phyloP scores from a whole-genome alignment of 2,888 invertebrate species.

The Hydropsyche betteni region DNA sequence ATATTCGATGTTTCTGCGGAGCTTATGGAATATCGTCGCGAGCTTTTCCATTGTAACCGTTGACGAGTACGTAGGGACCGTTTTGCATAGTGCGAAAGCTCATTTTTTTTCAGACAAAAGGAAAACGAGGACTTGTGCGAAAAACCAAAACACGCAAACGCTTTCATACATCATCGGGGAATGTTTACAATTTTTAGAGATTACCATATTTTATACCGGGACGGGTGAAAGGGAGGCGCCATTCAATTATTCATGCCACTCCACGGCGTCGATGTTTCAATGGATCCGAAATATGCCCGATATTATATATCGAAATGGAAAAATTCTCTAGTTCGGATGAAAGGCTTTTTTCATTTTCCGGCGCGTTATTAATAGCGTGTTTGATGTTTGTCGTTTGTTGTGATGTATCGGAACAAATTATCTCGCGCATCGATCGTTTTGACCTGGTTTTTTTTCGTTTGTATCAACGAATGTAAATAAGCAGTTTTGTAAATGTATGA shows the following conservation, averaged over 20 bases:
- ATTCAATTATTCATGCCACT: constrained; percentile 47
- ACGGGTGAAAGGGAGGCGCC: constrained; percentile 30
- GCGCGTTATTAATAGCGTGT: too few species aligned
- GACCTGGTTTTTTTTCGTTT: too few species aligned
- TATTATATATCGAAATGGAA: constrained; percentile 24
- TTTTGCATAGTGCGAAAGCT: constrained; percentile 38
- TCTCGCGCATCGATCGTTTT: too few species aligned
- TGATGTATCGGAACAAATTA: too few species aligned
- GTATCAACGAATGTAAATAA: too few species aligned
- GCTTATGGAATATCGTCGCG: constrained; percentile 10
- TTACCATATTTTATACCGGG: constrained; percentile 46
- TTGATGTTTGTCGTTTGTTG: too few species aligned
- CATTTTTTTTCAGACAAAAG: constrained; percentile 20
- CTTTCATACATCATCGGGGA: constrained; percentile 45
- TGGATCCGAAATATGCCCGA: constrained; percentile 31
- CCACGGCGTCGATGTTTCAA: constrained; percentile 43
- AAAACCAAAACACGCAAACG: constrained; percentile 43
- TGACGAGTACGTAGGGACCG: constrained; percentile 3
- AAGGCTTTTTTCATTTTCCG: too few species aligned
- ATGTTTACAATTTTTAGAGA: constrained; percentile 47
- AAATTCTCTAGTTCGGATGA: constrained; percentile 24
- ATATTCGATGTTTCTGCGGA: neutral
- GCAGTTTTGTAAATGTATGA: too few species aligned
- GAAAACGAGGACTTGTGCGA: neutral
- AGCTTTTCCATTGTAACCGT: neutral